Conservation (phyloP, 2,113 vertebrate genomes). For the Eudyptes chrysolophus region DNA sequence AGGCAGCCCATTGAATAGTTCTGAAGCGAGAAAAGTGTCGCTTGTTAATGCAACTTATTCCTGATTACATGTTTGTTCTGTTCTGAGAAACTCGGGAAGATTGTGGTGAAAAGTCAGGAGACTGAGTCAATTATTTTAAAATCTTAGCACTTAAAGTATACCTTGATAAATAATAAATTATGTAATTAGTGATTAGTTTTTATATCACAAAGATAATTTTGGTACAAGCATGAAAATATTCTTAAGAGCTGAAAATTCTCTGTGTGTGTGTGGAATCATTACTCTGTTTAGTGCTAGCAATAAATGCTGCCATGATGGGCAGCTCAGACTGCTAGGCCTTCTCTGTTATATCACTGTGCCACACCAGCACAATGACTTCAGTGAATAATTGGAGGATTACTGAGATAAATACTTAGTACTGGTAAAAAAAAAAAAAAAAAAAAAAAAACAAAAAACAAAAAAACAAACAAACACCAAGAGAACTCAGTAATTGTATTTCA, state of each 20-base stretch:
- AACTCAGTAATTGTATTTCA: neutral
- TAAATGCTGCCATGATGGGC: neutral
- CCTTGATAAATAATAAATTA: too few relatives aligned
- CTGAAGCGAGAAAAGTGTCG: neutral
- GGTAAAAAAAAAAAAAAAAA: neutral
- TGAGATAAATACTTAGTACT: neutral
- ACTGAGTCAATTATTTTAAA: neutral
- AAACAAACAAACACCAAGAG: neutral
- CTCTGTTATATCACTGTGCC: rapidly evolving
- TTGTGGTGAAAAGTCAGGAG: neutral
- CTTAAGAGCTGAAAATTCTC: neutral
- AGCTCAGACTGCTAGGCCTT: rapidly evolving
- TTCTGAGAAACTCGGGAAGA: neutral
- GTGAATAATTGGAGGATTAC: neutral
- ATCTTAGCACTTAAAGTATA: neutral
- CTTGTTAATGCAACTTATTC: neutral
- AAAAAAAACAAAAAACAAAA: too few relatives aligned
- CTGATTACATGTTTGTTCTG: neutral
- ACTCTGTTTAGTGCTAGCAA: neutral
- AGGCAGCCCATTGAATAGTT: neutral
- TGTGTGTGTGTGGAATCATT: neutral
- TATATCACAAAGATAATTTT: neutral
- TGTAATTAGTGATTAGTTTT: neutral
- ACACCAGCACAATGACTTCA: neutral
- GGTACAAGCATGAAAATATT: neutral